Evolutionary conservation across 2,888 invertebrate genomes (phyloP), one percentile per base, ranked within the genome.

Genomic region (Drosophila glabriapex): DNA sequence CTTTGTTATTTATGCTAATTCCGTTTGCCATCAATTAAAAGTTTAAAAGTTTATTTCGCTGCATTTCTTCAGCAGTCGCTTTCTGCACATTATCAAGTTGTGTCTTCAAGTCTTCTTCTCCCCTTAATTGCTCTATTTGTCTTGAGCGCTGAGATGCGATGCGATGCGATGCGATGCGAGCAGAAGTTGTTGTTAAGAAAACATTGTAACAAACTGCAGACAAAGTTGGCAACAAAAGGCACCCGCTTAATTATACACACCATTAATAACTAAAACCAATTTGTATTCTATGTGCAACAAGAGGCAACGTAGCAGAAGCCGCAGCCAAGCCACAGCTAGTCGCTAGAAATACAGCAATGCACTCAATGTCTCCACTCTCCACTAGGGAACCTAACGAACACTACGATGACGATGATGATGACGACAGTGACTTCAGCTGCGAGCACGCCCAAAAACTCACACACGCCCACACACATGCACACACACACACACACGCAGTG

Each of bases 101-200:
- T 5, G 22, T 35, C 31, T 33, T 31, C 14, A 4, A 28, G 29
- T 50, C 33, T 19, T 39, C 12, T 37, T 28, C 46, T 28, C 28
- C n/a, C 49, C 14, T 41, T 9, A 46, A 46, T 46, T n/a, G 28
- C 39, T 12, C 14, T 49, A 56, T 67, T 68, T 77, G 83, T 68
- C 77, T 83, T 80, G 72, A 63, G 56, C 78, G 73, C 73, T 72
- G 78, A 61, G 72, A 84, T 37, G 37, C 37, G 16, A 19, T 39
- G 37, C 37, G 37, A 19, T 37, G 56, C 78, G 73, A 72, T 68
- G 54, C 76, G 68, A 75, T 72, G 78, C 66, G 72, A 85, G 66
- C 70, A 87, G 90, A 87, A 85, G 89, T 85, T 85, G 87, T 89
- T 85, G 87, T 87, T 89, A 82, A 88, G 85, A 85, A 89, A 85